These are phyloP conservation scores for Palaemon carinicauda DNA, from an alignment of 1,140 invertebrate genomes.

Conservation along the genomic window DNA sequence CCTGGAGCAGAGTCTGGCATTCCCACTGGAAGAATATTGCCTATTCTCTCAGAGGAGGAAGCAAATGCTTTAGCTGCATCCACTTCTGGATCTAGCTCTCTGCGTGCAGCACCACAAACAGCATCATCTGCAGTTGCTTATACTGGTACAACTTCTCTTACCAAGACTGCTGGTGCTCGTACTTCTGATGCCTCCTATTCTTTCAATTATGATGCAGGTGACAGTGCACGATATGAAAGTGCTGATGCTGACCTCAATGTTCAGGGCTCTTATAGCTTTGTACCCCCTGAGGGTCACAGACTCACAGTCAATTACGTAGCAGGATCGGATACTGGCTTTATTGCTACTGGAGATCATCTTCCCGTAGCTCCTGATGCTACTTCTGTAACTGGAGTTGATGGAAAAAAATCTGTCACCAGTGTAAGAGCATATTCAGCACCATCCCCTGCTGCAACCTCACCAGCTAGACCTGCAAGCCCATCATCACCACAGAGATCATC, in stretches of 20 bases:
- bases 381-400: no score
- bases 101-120: no score
- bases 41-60: background rate
- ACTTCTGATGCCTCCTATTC: no score
- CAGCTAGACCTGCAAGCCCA: background rate
- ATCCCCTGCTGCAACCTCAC: background rate
- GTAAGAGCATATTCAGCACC: background rate
- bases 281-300: no score
- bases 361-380: background rate
- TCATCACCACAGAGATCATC: background rate
- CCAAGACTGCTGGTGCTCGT: background rate
- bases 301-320: background rate
- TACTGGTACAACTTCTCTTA: background rate
- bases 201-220: no score
- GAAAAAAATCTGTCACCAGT: no score
- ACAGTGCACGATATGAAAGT: background rate
- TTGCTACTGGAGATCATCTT: background rate
- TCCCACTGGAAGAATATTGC: background rate
- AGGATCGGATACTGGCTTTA: background rate
- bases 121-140: no score
- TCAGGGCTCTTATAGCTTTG: no score
- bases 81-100: background rate
- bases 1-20: background rate
- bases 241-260: slow-evolving; percentile 12
- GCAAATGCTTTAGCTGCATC: background rate